These are phyloP conservation scores for Spizaetus ornatus DNA, from an alignment of 2,113 vertebrate species.

Conservation along the genomic window DNA sequence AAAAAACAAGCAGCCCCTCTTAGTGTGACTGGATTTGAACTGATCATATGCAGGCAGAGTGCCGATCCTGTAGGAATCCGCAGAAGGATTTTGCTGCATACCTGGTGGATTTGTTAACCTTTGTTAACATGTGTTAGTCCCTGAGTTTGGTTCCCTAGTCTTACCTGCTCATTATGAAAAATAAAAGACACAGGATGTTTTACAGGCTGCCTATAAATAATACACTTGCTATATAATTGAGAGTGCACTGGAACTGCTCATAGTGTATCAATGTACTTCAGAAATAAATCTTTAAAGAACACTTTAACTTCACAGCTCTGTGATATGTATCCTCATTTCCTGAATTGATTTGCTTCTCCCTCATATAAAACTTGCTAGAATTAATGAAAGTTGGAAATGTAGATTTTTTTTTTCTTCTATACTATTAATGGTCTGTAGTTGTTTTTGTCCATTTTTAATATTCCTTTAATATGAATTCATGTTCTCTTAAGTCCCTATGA, in stretches of 20 bases:
- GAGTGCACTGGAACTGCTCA: not conserved
- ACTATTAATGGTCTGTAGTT: not conserved
- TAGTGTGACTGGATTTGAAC: not conserved
- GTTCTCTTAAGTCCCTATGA: not conserved
- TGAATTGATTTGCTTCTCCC: not conserved
- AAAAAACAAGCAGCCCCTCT: not conserved
- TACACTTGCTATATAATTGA: not conserved
- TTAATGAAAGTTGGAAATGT: not conserved
- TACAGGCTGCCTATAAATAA: constrained; percentile 10
- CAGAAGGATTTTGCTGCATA: not conserved
- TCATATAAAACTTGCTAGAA: not conserved
- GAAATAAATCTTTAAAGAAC: constrained; percentile 35
- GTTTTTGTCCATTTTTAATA: not conserved
- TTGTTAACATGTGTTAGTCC: not conserved
- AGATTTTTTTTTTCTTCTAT: not conserved
- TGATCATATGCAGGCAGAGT: fast-evolving
- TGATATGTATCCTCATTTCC: not conserved
- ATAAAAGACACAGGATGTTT: not conserved
- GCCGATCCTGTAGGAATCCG: fast-evolving
- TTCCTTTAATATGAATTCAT: not conserved
- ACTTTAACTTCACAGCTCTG: not conserved
- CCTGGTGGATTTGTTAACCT: not conserved
- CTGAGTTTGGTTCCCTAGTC: not conserved
- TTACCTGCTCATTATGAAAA: constrained; percentile 4
- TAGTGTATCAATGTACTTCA: not conserved